Conservation (phyloP, 2,797 vertebrate species). For the Lepidocolaptes lacrymiger region DNA sequence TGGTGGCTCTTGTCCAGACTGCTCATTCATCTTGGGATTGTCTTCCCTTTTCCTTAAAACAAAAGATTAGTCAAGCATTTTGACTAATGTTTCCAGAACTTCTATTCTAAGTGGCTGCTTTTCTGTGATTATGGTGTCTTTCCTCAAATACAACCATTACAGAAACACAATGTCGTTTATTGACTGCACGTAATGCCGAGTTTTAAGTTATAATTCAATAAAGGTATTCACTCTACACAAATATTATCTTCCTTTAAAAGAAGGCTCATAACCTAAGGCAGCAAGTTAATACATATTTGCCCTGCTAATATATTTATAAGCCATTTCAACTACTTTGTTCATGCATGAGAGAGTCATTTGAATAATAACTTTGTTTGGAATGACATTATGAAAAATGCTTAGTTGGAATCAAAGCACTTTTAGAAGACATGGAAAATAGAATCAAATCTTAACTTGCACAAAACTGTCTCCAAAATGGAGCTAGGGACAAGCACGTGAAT, state of each 20-base stretch:
- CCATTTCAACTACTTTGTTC: slow-evolving; percentile 24
- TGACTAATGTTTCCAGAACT: background rate
- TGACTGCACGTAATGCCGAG: slow-evolving; percentile 24
- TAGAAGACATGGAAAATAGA: slow-evolving; percentile 10
- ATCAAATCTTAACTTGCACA: background rate
- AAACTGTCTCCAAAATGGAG: background rate
- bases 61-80: background rate
- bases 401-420: slow-evolving; percentile 24
- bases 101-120: background rate
- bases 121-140: background rate
- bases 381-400: slow-evolving; percentile 43
- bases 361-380: slow-evolving; percentile 51
- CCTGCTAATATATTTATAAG: slow-evolving; percentile 45
- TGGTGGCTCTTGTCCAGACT: background rate
- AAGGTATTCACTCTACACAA: slow-evolving; percentile 18
- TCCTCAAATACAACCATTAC: background rate
- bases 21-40: background rate
- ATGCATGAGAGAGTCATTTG: slow-evolving; percentile 10
- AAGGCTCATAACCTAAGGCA: slow-evolving; percentile 18
- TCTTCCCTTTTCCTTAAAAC: background rate
- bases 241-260: slow-evolving; percentile 37
- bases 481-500: accelerated
- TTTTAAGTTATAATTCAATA: slow-evolving; percentile 51
- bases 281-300: slow-evolving; percentile 38
- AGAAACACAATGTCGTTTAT: slow-evolving; percentile 28